Percentiles rank a stretch among this genome's conserved stretches.
Evolutionary conservation across 2,888 invertebrate species (phyloP).

Genomic region (Ferrisia virgata): DNA sequence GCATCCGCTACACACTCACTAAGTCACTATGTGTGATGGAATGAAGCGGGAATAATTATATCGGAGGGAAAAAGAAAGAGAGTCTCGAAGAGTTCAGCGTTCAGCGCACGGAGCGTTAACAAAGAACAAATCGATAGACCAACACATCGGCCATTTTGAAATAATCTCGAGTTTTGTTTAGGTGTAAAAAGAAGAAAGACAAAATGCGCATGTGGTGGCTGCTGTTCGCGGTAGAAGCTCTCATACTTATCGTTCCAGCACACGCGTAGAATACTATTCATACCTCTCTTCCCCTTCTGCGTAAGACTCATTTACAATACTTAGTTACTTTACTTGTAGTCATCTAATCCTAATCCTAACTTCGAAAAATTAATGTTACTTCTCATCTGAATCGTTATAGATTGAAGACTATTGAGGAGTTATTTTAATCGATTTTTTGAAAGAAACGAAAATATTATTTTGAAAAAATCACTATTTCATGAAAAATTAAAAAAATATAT

Average conservation of each 20-base stretch:
- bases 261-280: slow-evolving; percentile 7
- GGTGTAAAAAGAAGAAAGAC: slow-evolving; percentile 22
- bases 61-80: slow-evolving; percentile 8
- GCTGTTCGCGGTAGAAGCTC: neutral
- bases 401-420: no score
- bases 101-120: slow-evolving; percentile 33
- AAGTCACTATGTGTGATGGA: neutral
- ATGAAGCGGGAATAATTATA: slow-evolving; percentile 32
- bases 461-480: no score
- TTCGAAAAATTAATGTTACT: neutral
- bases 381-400: no score
- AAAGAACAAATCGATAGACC: slow-evolving; percentile 41
- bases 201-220: slow-evolving; percentile 5
- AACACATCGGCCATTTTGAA: slow-evolving; percentile 38
- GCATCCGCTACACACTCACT: neutral
- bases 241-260: slow-evolving; percentile 8
- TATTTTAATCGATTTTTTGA: no score
- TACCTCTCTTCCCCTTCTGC: neutral
- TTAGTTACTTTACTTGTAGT: neutral
- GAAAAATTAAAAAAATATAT: no score
- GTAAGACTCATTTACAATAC: neutral
- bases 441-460: no score
- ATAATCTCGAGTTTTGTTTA: slow-evolving; percentile 36
- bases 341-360: neutral
- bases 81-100: slow-evolving; percentile 27